These are phyloP conservation scores for Amblyornis subalaris DNA, from an alignment of 2,113 vertebrate genomes.

Conservation along the genomic window DNA sequence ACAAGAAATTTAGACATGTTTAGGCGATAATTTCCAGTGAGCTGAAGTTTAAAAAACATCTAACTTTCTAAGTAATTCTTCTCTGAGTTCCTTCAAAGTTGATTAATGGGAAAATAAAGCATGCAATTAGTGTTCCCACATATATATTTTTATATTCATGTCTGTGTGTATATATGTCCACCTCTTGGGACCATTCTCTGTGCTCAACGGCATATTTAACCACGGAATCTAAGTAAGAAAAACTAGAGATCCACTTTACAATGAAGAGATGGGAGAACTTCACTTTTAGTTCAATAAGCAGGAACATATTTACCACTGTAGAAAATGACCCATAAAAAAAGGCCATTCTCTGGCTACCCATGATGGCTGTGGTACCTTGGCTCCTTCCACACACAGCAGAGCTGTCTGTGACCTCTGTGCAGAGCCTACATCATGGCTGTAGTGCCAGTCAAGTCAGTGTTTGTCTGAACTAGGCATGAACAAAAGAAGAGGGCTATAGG, in stretches of 20 bases:
- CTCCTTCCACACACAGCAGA: background rate
- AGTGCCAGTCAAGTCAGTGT: background rate
- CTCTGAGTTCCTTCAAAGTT: background rate
- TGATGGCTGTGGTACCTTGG: background rate
- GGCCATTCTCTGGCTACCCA: background rate
- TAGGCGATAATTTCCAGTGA: background rate
- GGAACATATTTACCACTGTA: background rate
- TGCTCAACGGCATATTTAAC: background rate
- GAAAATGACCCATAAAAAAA: background rate
- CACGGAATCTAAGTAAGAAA: background rate
- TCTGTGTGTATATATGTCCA: background rate
- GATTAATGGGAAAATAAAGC: background rate
- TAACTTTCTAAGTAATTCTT: background rate
- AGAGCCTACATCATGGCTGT: background rate
- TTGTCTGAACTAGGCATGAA: background rate
- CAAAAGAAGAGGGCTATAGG: background rate
- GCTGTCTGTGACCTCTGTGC: background rate
- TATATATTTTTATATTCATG: fast-evolving
- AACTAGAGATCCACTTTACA: background rate
- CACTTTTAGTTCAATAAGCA: background rate
- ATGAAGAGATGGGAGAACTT: background rate
- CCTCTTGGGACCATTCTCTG: background rate
- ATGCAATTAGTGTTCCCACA: fast-evolving
- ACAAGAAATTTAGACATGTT: background rate
- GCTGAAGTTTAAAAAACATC: background rate